Evolutionary conservation across 2,797 vertebrate species (phyloP), one percentile per base, ranked within the genome.

Genomic region (Siniperca obscura): DNA sequence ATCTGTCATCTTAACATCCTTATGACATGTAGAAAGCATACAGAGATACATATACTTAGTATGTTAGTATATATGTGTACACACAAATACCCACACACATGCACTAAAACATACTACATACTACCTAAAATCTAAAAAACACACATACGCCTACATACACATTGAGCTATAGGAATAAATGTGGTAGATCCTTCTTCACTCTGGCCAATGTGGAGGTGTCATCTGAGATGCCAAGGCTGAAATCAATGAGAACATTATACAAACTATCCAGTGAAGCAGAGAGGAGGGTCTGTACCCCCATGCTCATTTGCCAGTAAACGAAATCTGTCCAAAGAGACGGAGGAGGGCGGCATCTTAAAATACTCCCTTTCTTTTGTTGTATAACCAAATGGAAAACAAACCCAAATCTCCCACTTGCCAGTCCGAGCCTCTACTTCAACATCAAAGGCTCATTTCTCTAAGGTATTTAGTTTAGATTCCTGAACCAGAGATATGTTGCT

Each of bases 211-310:
- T 57, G 70, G 82, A 92, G 87, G 86, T 89, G 87, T 93, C 88
- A 76, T 86, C 78, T 55, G 13, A 68, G 79, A 89, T 83, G 88
- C 85, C 86, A 76, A 86, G 57, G 70, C 80, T 84, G 66, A 91
- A 91, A 92, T 88, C 85, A 78, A 87, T 86, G 90, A 86, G 75
- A 78, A 79, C 72, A 60, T 76, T 85, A 87, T 61, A 77, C 74
- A 79, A 84, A 85, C 78, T 61, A 70, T 72, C 82, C 78, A 66
- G 30, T 78, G 79, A 81, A 76, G 84, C 85, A 74, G 79, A 85
- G 86, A 85, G 83, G 62, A 88, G 85, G 88, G 85, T 84, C 74
- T 66, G 8, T 40, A 55, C 38, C 76, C 71, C 22, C 10, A 0
- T 64, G 81, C 56, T 89, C 59, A 80, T 87, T 81, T 77, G 72